Conservation (phyloP, 2,113 vertebrate genomes). For the Corvus moneduloides region DNA sequence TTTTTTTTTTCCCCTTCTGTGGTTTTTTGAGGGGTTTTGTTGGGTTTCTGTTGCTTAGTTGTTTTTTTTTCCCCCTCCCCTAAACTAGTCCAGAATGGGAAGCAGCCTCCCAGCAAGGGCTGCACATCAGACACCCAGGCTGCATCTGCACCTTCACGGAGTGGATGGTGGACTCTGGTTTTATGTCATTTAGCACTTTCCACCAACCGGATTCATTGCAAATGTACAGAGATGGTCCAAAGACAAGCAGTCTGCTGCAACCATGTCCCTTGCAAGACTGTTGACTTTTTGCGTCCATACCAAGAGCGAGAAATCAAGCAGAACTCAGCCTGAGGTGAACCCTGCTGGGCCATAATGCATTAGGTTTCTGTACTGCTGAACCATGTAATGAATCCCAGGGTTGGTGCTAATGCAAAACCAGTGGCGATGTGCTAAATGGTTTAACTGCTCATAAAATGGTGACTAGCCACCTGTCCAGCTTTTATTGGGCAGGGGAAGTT, state of each 20-base stretch:
- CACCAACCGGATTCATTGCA: neutral
- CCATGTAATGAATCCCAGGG: constrained; percentile 44
- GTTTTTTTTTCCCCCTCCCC: fast-evolving
- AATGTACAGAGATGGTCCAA: neutral
- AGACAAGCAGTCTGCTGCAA: neutral
- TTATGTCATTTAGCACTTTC: neutral
- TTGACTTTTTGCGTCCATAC: neutral
- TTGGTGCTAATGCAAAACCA: constrained; percentile 35
- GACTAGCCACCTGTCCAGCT: constrained; percentile 19
- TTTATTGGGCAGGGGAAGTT: neutral
- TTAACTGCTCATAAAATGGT: constrained; percentile 51
- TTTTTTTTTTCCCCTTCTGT: neutral
- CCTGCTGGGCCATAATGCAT: constrained; percentile 1
- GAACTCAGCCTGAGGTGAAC: neutral
- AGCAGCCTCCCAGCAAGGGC: neutral
- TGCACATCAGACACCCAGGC: neutral
- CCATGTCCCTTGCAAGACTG: neutral
- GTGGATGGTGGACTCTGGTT: neutral
- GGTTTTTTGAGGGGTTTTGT: neutral
- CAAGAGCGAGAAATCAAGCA: neutral
- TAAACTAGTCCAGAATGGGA: neutral
- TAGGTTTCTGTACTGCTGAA: neutral
- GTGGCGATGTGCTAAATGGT: constrained; percentile 43
- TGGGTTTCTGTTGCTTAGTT: neutral
- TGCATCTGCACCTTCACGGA: neutral